These are phyloP conservation scores for Tricholauxania praeusta DNA, from an alignment of 2,888 invertebrate genomes.

Conservation along the genomic window DNA sequence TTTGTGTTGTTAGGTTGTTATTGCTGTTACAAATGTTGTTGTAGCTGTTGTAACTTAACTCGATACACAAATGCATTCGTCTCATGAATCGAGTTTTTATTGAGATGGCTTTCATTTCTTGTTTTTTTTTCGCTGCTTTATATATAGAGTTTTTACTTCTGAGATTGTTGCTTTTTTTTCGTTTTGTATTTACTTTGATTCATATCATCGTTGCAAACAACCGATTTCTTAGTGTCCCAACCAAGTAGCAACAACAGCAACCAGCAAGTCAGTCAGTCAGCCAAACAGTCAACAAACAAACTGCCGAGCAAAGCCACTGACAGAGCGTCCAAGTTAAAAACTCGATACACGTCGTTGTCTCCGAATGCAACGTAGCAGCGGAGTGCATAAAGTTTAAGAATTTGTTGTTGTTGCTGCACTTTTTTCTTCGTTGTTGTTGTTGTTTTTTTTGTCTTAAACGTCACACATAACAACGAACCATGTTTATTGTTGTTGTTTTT, in stretches of 20 bases:
- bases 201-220: slow-evolving; percentile 5
- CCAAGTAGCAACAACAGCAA: background rate
- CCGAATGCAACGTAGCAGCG: slow-evolving; percentile 4
- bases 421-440: background rate
- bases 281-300: background rate
- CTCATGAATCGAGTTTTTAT: slow-evolving; percentile 56
- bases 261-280: background rate
- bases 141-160: slow-evolving; percentile 42
- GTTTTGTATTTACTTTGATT: slow-evolving; percentile 38
- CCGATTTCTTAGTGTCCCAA: slow-evolving; percentile 15
- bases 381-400: slow-evolving; percentile 5
- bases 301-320: slow-evolving; percentile 7
- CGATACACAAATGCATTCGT: slow-evolving; percentile 53
- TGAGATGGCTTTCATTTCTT: slow-evolving; percentile 43
- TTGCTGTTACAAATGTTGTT: slow-evolving; percentile 14
- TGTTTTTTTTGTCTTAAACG: background rate
- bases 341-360: background rate
- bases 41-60: slow-evolving; percentile 37
- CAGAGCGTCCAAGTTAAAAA: background rate
- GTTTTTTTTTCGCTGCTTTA: slow-evolving; percentile 21
- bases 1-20: background rate
- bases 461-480: slow-evolving; percentile 2
- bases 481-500: slow-evolving; percentile 28
- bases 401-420: background rate
- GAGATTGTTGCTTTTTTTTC: slow-evolving; percentile 38